A percentile compares a stretch with the other conserved stretches of the same genome.
phyloP scores from a whole-genome alignment of 2,888 invertebrate genomes.

The Tetragonula carbonaria region DNA sequence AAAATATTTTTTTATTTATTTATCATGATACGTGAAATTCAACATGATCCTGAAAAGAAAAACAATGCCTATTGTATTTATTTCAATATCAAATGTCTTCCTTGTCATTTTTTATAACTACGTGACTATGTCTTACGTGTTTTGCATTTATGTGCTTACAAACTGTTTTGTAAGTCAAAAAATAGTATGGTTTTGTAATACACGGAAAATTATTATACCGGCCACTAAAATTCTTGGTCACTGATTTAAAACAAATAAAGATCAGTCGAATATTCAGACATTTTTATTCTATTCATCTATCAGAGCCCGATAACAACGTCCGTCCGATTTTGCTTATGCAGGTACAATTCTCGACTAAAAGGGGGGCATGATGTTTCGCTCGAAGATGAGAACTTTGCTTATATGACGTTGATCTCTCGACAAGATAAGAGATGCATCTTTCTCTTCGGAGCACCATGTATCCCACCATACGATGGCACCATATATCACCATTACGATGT shows the following conservation, averaged over 20 bases:
- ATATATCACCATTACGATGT: constrained; percentile 21
- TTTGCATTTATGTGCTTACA: neutral
- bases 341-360: constrained; percentile 23
- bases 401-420: constrained; percentile 67
- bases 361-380: constrained; percentile 18
- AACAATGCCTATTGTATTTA: neutral
- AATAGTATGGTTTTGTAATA: neutral
- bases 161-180: neutral
- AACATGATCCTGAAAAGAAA: neutral
- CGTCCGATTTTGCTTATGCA: constrained; percentile 25
- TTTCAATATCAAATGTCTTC: neutral
- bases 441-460: constrained; percentile 60
- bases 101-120: neutral
- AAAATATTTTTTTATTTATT: neutral
- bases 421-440: constrained; percentile 73
- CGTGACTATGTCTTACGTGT: neutral
- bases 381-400: constrained; percentile 63
- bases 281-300: constrained; percentile 6
- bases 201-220: neutral
- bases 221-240: neutral
- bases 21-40: neutral
- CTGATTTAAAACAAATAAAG: neutral
- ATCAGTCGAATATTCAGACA: neutral
- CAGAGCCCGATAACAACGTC: constrained; percentile 8
- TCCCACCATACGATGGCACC: constrained; percentile 52